Base-by-base conservation (phyloP, 2,888 invertebrate species). In the Cremastinae sp. region DNA sequence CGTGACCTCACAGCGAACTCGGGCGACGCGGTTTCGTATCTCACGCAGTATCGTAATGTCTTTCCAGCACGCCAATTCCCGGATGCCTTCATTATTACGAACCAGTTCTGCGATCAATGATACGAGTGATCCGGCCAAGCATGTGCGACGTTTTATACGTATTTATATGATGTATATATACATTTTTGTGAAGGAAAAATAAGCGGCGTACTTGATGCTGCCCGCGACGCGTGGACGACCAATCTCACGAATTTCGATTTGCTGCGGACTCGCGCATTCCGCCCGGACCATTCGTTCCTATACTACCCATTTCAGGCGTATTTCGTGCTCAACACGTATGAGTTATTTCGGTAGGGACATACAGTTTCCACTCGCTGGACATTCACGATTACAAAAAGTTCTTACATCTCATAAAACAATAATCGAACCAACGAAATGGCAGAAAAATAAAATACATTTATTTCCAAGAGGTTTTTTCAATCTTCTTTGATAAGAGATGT, bases 211-310 rank as follows among this genome's bases (percentile, higher is more conserved):
- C 10, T 36, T 58, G 62, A 45, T 28, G 64, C 72, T 72, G 72
- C 53, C 51, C 58, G 49, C 58, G 75, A 75, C 70, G 43, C 51
- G 75, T n/a, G 68, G 62, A 58, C 68, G 18, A 72, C 72, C 62
- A 68, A 75, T 72, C 62, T 75, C 61, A 54, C 61, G 43, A 62
- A 59, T 59, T 62, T 68, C 58, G 66, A 72, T 68, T 3, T 28
- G 28, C 28, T 28, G 5, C 28, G 2, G 28, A 28, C 28, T 28
- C 28, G 5, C 28, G 5, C 28, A 28, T 28, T 28, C 5, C 2
- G 2, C 28, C 28, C 28, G 5, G 28, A 28, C 28, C 54, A 65
- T 53, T 65, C 45, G 65, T 34, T 54, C n/a, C n/a, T 54, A 53
- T 28, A 54, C 43, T 65, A 53, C 28, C 53, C 28, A 54, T 28